Conservation (phyloP, 2,797 vertebrate genomes). For the Melanogrammus aeglefinus region DNA sequence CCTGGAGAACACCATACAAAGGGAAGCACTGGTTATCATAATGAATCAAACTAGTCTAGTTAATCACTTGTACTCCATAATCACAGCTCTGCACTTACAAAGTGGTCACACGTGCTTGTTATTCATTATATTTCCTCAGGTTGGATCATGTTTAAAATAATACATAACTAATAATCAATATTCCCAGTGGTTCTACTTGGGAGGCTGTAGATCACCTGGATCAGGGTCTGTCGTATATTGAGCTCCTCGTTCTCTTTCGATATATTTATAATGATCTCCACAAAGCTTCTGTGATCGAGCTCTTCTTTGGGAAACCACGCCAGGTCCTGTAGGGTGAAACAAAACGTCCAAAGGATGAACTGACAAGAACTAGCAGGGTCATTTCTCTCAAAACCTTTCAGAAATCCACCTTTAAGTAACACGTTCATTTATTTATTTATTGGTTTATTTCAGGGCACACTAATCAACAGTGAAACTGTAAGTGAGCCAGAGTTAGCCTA, state of each 20-base stretch:
- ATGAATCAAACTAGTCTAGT: neutral
- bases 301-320: constrained; percentile 52
- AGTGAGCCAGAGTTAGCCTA: no score
- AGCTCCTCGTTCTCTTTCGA: constrained; percentile 72
- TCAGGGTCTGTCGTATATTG: constrained; percentile 50
- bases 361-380: neutral
- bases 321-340: constrained; percentile 51
- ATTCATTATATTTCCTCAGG: neutral
- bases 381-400: neutral
- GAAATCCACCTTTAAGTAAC: neutral
- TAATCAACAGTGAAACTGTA: no score
- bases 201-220: constrained; percentile 65
- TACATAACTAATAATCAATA: neutral
- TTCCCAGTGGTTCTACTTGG: neutral
- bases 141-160: neutral
- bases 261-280: constrained; percentile 63
- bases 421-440: no score
- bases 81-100: neutral
- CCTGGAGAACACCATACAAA: constrained; percentile 55
- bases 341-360: constrained; percentile 22
- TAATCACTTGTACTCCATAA: neutral
- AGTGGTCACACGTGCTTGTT: neutral
- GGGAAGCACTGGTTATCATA: neutral
- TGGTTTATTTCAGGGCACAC: no score
- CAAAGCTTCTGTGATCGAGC: constrained; percentile 53